Evolutionary conservation across 2,888 invertebrate species (phyloP).

Genomic region (Ormyrus labotus): DNA sequence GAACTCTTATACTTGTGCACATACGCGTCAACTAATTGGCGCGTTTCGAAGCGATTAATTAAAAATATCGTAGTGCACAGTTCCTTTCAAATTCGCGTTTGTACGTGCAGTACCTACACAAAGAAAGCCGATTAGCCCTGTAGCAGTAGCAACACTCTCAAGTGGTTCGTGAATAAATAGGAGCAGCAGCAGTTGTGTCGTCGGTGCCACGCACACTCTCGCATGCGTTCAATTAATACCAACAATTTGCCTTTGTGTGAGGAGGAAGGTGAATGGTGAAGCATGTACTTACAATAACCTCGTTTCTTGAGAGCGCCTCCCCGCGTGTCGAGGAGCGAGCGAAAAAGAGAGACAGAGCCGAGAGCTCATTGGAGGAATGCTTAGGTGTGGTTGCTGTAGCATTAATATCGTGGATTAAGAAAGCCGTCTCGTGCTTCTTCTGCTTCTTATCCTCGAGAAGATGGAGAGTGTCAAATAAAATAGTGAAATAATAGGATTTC

Average conservation of each 20-base stretch:
- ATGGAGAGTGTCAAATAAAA: conserved; percentile 60
- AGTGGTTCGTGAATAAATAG: conserved; percentile 17
- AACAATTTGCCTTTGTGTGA: conserved; percentile 70
- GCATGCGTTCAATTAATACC: conserved; percentile 68
- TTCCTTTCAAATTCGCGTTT: conserved; percentile 11
- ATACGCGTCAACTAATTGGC: background rate
- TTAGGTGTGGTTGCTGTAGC: conserved; percentile 41
- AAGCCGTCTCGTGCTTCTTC: conserved; percentile 46
- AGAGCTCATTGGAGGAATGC: conserved; percentile 29
- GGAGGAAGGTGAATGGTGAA: conserved; percentile 64
- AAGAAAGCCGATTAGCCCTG: background rate
- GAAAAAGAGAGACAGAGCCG: conserved; percentile 54
- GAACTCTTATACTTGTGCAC: background rate
- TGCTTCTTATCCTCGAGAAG: background rate
- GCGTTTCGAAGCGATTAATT: conserved; percentile 15
- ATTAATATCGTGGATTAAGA: conserved; percentile 44
- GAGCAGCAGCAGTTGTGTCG: conserved; percentile 36
- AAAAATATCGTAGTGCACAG: background rate
- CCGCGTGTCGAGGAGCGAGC: conserved; percentile 59
- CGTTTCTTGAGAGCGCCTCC: conserved; percentile 61
- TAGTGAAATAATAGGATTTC: conserved; percentile 69
- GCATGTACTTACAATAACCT: conserved; percentile 71
- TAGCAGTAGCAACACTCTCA: background rate
- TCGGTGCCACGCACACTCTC: conserved; percentile 42
- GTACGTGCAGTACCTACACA: background rate